phyloP scores from a whole-genome alignment of 2,113 vertebrate genomes.

The Motacilla alba region DNA sequence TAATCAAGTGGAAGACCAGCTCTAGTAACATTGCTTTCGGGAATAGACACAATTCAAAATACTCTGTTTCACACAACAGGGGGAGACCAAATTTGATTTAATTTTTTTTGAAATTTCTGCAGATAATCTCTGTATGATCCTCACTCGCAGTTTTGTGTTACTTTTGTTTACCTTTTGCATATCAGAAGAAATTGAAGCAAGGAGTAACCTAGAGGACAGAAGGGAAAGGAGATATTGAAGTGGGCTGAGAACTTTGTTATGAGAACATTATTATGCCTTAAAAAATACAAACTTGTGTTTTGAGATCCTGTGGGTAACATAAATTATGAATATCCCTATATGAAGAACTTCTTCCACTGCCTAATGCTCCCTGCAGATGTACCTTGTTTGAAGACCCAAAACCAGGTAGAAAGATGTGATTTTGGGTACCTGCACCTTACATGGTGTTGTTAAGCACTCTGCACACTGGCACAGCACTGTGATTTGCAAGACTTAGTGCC shows the following conservation, averaged over 20 bases:
- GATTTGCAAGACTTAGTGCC: neutral
- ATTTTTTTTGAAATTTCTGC: neutral
- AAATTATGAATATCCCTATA: neutral
- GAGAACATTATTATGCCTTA: neutral
- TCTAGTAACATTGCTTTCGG: neutral
- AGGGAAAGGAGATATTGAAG: neutral
- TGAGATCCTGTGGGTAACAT: neutral
- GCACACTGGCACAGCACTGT: neutral
- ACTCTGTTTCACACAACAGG: neutral
- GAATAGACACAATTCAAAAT: neutral
- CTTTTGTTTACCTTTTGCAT: neutral
- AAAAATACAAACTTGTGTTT: neutral
- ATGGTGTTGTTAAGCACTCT: neutral
- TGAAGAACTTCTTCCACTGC: neutral
- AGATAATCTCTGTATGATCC: neutral
- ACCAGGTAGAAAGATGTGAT: rapidly evolving
- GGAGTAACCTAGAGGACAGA: neutral
- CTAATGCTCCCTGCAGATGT: neutral
- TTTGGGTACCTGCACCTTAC: neutral
- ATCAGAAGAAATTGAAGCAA: neutral
- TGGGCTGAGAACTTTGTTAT: neutral
- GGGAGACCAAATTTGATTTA: neutral
- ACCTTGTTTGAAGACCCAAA: neutral
- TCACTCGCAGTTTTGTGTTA: neutral
- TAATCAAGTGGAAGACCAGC: neutral